phyloP scores from a whole-genome alignment of 2,113 vertebrate species.

The Bettongia penicillata region DNA sequence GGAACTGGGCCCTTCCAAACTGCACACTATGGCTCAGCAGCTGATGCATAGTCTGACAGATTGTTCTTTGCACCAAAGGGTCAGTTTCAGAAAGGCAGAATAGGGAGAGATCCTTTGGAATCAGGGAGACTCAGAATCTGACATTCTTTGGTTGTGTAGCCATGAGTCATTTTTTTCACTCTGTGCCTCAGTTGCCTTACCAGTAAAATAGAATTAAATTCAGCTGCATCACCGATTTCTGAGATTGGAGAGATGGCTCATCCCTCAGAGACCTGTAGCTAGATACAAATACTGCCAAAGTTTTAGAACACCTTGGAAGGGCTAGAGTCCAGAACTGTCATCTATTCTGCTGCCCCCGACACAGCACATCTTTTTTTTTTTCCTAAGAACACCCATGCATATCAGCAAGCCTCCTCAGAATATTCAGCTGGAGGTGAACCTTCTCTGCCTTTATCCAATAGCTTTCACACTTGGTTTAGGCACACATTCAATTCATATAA shows the following conservation, averaged over 20 bases:
- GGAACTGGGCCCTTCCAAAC: not conserved
- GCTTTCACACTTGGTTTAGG: not conserved
- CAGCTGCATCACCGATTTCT: not conserved
- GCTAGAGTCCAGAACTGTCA: too few species aligned
- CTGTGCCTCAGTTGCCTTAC: not conserved
- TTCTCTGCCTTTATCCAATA: not conserved
- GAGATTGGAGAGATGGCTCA: too few species aligned
- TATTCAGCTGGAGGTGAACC: not conserved
- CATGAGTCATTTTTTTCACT: not conserved
- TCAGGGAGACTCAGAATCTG: too few species aligned
- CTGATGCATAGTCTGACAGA: too few species aligned
- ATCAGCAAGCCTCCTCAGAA: not conserved
- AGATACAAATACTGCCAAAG: too few species aligned
- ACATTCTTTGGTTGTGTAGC: not conserved
- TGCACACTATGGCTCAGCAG: not conserved
- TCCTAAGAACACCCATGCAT: not conserved
- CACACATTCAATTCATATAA: not conserved
- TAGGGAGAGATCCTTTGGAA: not conserved
- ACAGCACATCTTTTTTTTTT: not conserved
- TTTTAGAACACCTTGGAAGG: too few species aligned
- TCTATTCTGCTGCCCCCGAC: too few species aligned
- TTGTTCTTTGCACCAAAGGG: not conserved
- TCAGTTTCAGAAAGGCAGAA: not conserved
- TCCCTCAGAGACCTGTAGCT: too few species aligned
- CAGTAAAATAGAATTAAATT: not conserved